Base-by-base conservation (phyloP, 2,797 vertebrate genomes). In the Clarias pachynema region DNA sequence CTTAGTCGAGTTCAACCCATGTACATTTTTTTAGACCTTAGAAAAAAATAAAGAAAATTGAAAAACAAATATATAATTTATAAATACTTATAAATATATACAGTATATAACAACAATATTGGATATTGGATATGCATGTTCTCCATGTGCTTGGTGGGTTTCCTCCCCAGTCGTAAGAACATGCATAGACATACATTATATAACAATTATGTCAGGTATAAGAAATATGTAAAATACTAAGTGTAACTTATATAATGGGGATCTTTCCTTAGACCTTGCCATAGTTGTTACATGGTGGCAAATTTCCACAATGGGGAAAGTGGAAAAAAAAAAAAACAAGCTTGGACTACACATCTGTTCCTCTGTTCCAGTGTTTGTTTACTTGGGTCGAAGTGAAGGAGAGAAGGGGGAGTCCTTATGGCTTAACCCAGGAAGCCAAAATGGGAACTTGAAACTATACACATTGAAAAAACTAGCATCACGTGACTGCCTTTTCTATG, bases 271-370 rank as follows among this genome's bases (percentile, higher is more conserved):
- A n/a, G 63, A 74, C 69, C 77, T 62, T 62, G 59, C 34, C 89
- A 89, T 90, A 90, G 89, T 93, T 89, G 87, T 90, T 88, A 79
- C 80, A 86, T 85, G 89, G 89, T 89, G 86, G 89, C 89, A 82
- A 20, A 69, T 62, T 68, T 88, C 83, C 87, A 86, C 40, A 26
- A n/a, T 78, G 59, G 74, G 66, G 66, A 40, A 26, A 79, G 83
- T 88, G 18, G 72, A 83, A 88, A 84, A 82, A 91, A 89, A 89
- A 89, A 87, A 79, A 68, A 87, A 83, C 63, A 86, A 88, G 87
- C 86, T 77, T 53, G 77, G 40, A 89, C 63, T 59, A 80, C 78
- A 89, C 84, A 85, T 92, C 88, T 90, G 87, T 89, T 91, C 80
- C 75, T 90, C 77, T 70, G 84, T 70, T 89, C 73, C 86, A 85